Conservation (phyloP, 64 coral and sea anemone genomes). For the Dendronephthya gigantea region DNA sequence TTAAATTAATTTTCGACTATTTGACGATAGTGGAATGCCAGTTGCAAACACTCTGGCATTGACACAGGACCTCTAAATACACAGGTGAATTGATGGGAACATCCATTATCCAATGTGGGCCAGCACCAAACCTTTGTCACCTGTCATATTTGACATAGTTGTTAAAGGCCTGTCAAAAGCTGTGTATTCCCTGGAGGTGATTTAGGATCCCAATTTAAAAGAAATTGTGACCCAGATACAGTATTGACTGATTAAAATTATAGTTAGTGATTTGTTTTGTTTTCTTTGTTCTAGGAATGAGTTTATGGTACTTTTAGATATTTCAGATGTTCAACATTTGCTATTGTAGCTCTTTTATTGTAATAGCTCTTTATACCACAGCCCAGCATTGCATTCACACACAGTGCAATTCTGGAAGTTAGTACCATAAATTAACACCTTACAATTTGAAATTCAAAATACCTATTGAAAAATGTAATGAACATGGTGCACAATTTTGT, state of each 20-base stretch:
- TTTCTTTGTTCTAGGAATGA: background rate
- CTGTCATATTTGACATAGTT: background rate
- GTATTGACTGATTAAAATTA: background rate
- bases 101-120: background rate
- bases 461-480: too few relatives aligned
- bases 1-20: too few relatives aligned
- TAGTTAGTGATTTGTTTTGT: too few relatives aligned
- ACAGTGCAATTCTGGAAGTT: too few relatives aligned
- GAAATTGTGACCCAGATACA: background rate
- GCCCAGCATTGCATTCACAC: too few relatives aligned
- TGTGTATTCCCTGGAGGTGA: background rate
- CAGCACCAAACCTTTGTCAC: background rate
- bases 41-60: background rate
- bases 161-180: too few relatives aligned
- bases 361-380: too few relatives aligned
- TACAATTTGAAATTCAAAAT: too few relatives aligned
- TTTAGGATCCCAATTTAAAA: background rate
- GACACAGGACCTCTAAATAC: background rate
- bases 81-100: background rate
- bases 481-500: too few relatives aligned
- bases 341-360: too few relatives aligned
- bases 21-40: background rate
- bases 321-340: too few relatives aligned
- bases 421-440: too few relatives aligned
- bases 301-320: background rate